These are phyloP conservation scores for Dynastes tityus DNA, from an alignment of 2,888 invertebrate species.

Conservation along the genomic window DNA sequence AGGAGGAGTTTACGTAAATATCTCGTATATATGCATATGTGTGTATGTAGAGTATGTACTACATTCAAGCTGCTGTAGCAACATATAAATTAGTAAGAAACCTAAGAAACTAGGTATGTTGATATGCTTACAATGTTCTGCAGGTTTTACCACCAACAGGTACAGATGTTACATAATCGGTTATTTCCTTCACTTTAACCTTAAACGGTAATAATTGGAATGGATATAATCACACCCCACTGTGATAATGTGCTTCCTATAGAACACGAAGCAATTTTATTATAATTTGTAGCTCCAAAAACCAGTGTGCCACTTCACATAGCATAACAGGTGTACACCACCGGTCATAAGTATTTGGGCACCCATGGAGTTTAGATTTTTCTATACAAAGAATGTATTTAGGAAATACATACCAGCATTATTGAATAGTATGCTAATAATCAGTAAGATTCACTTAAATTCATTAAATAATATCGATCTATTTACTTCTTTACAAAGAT, in stretches of 20 bases:
- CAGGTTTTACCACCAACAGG: neutral
- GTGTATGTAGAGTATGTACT: neutral
- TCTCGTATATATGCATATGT: conserved; percentile 5
- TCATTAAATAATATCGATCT: no score
- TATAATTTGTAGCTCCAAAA: no score
- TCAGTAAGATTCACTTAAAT: no score
- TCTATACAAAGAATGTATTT: no score
- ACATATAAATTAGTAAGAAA: conserved; percentile 11
- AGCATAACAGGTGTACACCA: no score
- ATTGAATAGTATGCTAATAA: no score
- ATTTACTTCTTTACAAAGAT: no score
- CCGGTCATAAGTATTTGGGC: no score
- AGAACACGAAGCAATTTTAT: no score
- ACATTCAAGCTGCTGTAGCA: neutral
- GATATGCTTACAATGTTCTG: neutral
- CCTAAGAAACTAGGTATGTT: neutral
- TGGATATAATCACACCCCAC: neutral
- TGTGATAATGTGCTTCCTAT: neutral
- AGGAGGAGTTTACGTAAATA: conserved; percentile 51
- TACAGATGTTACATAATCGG: conserved; percentile 19
- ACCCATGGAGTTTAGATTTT: no score
- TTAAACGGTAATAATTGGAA: neutral
- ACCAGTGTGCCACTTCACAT: no score
- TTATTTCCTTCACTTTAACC: neutral
- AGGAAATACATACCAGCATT: no score